phyloP scores from a whole-genome alignment of 2,113 vertebrate species.

The Nestor notabilis region DNA sequence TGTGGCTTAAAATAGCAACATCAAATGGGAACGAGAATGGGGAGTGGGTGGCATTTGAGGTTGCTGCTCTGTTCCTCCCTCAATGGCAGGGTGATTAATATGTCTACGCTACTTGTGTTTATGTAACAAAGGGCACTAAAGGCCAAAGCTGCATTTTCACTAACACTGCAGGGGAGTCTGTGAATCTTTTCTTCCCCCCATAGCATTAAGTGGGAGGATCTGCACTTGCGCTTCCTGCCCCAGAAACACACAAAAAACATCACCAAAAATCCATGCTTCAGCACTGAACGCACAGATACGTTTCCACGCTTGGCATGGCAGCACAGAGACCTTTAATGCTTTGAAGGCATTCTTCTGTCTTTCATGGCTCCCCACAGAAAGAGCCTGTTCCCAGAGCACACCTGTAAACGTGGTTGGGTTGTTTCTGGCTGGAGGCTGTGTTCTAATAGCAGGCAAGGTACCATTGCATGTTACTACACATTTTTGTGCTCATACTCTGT shows the following conservation, averaged over 20 bases:
- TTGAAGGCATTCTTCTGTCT: not conserved
- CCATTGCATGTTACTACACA: slow-evolving; percentile 50
- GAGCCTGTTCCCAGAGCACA: not conserved
- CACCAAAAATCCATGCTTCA: not conserved
- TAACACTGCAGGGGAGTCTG: slow-evolving; percentile 11
- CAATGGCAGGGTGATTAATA: slow-evolving; percentile 71
- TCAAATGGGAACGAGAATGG: slow-evolving; percentile 74
- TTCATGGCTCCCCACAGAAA: not conserved
- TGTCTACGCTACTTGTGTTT: slow-evolving; percentile 51
- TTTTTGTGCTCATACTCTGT: not conserved
- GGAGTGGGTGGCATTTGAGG: slow-evolving; percentile 76
- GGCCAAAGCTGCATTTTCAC: slow-evolving; percentile 58
- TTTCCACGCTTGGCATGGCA: not conserved
- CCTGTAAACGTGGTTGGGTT: not conserved
- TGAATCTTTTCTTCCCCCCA: slow-evolving; percentile 38
- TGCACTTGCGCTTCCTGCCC: slow-evolving; percentile 35
- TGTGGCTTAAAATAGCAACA: slow-evolving; percentile 79
- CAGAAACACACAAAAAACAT: not conserved
- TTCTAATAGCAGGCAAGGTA: slow-evolving; percentile 20
- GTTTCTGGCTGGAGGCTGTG: not conserved
- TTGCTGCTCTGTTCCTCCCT: slow-evolving; percentile 73
- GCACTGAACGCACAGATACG: not conserved
- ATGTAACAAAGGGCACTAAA: slow-evolving; percentile 65
- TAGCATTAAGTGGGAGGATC: slow-evolving; percentile 56
- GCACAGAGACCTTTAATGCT: not conserved